phyloP scores from a whole-genome alignment of 2,113 vertebrate species.

The Athene cunicularia region DNA sequence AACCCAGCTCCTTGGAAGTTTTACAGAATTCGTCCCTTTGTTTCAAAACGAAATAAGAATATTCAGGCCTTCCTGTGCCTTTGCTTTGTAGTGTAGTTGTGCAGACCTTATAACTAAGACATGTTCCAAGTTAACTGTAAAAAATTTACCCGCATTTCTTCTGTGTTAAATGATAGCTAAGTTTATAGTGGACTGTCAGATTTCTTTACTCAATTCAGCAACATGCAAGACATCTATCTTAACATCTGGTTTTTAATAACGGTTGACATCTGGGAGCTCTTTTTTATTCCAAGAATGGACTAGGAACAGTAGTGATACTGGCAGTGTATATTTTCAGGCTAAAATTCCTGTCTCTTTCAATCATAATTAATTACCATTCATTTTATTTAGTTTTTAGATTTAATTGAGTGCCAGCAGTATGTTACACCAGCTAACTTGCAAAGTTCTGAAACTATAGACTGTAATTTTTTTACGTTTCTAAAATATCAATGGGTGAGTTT shows the following conservation, averaged over 20 bases:
- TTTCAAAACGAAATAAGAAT: neutral
- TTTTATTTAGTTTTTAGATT: constrained; percentile 63
- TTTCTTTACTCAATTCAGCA: constrained; percentile 82
- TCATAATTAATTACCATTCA: constrained; percentile 77
- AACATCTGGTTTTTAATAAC: constrained; percentile 85
- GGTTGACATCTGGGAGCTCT: constrained; percentile 78
- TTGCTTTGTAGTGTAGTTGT: constrained; percentile 25
- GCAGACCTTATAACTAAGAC: constrained; percentile 8
- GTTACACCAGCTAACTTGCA: constrained; percentile 14
- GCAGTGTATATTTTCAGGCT: constrained; percentile 74
- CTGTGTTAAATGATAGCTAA: constrained; percentile 79
- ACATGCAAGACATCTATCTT: constrained; percentile 74
- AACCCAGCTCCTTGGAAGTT: neutral
- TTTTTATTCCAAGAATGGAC: constrained; percentile 68
- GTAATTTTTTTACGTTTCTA: neutral
- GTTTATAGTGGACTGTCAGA: constrained; percentile 85
- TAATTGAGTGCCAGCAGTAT: constrained; percentile 66
- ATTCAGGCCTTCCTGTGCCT: neutral
- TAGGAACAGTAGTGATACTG: constrained; percentile 75
- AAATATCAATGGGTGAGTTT: neutral
- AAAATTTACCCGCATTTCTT: constrained; percentile 74
- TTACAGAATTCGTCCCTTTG: neutral
- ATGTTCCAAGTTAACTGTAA: constrained; percentile 56
- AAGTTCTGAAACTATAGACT: constrained; percentile 7
- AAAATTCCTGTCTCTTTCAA: constrained; percentile 77